Conservation (phyloP, 2,113 vertebrate species). For the Podocnemis expansa region DNA sequence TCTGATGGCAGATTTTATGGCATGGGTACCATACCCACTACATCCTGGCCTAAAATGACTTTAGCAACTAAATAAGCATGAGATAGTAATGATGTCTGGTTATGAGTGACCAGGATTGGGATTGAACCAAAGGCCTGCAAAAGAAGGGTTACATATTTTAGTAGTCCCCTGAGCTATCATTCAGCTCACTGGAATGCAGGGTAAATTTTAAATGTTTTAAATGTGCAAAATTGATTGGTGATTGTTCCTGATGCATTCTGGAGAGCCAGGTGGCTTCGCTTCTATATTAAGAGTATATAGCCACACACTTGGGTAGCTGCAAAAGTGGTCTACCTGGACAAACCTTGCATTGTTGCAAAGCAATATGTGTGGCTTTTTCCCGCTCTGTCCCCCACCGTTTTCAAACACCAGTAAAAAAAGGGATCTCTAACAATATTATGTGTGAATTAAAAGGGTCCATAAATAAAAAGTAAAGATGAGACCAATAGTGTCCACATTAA, state of each 20-base stretch:
- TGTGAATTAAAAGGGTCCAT: neutral
- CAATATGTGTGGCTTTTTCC: neutral
- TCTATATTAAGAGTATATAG: neutral
- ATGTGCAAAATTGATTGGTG: constrained; percentile 1
- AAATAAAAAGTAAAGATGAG: fast-evolving
- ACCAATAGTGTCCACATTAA: neutral
- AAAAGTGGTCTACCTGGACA: neutral
- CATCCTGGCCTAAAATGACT: neutral
- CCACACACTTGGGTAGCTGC: neutral
- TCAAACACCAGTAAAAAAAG: neutral
- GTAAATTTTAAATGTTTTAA: constrained; percentile 12
- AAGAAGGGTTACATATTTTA: constrained; percentile 32
- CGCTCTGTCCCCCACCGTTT: neutral
- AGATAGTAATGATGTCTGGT: neutral
- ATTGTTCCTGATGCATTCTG: constrained; percentile 10
- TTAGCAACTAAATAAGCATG: neutral
- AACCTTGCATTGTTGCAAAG: neutral
- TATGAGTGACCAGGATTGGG: constrained; percentile 19
- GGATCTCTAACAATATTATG: neutral
- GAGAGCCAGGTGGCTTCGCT: constrained; percentile 23
- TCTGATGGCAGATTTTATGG: neutral
- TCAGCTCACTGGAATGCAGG: constrained; percentile 30
- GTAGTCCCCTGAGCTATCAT: constrained; percentile 34
- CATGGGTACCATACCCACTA: neutral
- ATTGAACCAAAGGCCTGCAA: constrained; percentile 51